Percentiles rank a stretch among this genome's conserved stretches.
Evolutionary conservation across 1,140 invertebrate species (phyloP).

Genomic region (Leptonema lineaticorne): DNA sequence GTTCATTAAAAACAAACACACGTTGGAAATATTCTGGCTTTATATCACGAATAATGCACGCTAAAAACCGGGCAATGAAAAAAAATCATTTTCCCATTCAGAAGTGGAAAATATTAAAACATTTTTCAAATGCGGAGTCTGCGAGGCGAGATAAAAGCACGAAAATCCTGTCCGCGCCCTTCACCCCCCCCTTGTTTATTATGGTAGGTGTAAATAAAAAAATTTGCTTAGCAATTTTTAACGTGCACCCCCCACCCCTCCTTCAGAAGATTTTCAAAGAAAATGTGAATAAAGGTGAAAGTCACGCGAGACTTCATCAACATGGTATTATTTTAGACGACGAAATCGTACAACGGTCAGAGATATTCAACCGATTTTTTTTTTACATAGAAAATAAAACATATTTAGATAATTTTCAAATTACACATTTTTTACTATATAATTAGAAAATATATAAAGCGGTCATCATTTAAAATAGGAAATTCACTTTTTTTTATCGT

Average conservation of each 20-base stretch:
- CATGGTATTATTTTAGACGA: slow-evolving; percentile 18
- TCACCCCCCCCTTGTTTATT: neutral
- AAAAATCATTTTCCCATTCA: neutral
- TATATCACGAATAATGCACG: too few relatives aligned
- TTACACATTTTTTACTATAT: too few relatives aligned
- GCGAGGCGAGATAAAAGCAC: neutral
- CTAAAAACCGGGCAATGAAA: too few relatives aligned
- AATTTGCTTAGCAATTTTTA: slow-evolving; percentile 8
- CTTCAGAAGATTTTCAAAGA: neutral
- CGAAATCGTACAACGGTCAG: neutral
- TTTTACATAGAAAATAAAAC: neutral
- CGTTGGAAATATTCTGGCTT: too few relatives aligned
- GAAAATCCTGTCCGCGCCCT: too few relatives aligned
- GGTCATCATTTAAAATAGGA: too few relatives aligned
- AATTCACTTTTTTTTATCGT: too few relatives aligned
- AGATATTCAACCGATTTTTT: neutral
- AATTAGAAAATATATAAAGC: too few relatives aligned
- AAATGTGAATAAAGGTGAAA: slow-evolving; percentile 3
- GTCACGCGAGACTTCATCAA: slow-evolving; percentile 21
- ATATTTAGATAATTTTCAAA: too few relatives aligned
- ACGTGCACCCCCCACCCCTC: too few relatives aligned
- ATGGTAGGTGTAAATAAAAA: neutral
- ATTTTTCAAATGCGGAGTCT: neutral
- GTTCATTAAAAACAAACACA: too few relatives aligned
- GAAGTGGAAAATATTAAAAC: neutral